A percentile compares a stretch with the other conserved stretches of the same genome.
phyloP scores from a whole-genome alignment of 1,140 invertebrate genomes.

The Diorhabda elongata region DNA sequence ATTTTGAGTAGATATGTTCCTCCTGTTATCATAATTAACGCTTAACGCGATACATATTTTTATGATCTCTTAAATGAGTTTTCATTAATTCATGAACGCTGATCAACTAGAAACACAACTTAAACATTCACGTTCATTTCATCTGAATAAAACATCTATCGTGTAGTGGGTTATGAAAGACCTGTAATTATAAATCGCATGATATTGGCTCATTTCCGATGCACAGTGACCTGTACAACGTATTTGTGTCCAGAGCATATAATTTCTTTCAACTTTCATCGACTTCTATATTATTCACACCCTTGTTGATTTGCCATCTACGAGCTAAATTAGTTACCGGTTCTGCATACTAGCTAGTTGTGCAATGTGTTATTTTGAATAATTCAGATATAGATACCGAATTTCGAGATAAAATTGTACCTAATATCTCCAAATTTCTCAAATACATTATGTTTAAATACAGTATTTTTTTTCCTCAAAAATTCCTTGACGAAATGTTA shows the following conservation, averaged over 20 bases:
- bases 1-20: no score
- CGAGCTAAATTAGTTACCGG: not conserved
- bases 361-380: no score
- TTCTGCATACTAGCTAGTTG: no score
- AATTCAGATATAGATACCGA: no score
- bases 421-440: no score
- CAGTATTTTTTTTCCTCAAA: no score
- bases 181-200: conserved; percentile 2
- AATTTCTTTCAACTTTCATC: not conserved
- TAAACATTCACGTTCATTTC: not conserved
- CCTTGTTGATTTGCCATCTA: not conserved
- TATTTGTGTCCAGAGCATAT: not conserved
- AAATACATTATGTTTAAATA: no score
- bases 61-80: not conserved
- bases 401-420: no score
- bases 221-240: not conserved
- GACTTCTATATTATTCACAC: not conserved
- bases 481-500: no score
- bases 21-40: no score
- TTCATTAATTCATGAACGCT: not conserved
- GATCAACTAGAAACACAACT: not conserved
- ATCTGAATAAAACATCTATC: conserved; percentile 2
- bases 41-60: no score
- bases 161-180: not conserved
- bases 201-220: not conserved